phyloP scores from a whole-genome alignment of 1,140 invertebrate genomes.

The Pygmarrhopalites habei region DNA sequence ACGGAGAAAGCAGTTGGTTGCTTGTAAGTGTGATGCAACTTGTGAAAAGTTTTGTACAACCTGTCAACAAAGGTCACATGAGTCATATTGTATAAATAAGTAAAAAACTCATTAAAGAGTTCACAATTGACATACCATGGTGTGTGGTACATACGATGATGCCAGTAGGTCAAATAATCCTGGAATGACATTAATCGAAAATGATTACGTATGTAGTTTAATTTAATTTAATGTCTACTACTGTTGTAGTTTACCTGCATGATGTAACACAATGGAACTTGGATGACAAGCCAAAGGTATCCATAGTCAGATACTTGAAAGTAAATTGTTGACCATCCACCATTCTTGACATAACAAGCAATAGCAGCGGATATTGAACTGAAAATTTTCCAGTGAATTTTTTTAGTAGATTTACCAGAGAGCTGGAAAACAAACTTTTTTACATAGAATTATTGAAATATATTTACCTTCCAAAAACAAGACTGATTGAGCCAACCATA shows the following conservation, averaged over 20 bases:
- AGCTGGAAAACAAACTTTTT: too few species aligned
- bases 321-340: slow-evolving; percentile 58
- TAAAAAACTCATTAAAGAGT: too few species aligned
- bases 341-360: slow-evolving; percentile 59
- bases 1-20: slow-evolving; percentile 67
- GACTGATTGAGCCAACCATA: slow-evolving; percentile 53
- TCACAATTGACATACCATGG: too few species aligned
- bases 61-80: too few species aligned
- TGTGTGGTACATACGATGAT: slow-evolving; percentile 60
- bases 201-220: too few species aligned
- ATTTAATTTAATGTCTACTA: neutral
- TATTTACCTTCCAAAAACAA: slow-evolving; percentile 47
- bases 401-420: too few species aligned
- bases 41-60: slow-evolving; percentile 66
- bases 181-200: slow-evolving; percentile 40
- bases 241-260: slow-evolving; percentile 48
- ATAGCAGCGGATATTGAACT: slow-evolving; percentile 52
- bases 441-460: too few species aligned
- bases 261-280: slow-evolving; percentile 57
- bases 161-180: slow-evolving; percentile 62
- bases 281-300: slow-evolving; percentile 57
- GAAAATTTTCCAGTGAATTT: slow-evolving; percentile 26
- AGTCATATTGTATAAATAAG: too few species aligned
- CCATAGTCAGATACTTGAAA: slow-evolving; percentile 56
- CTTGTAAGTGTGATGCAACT: slow-evolving; percentile 65